Evolutionary conservation across 2,113 vertebrate genomes (phyloP).

Genomic region (Gallinago jamesoni): DNA sequence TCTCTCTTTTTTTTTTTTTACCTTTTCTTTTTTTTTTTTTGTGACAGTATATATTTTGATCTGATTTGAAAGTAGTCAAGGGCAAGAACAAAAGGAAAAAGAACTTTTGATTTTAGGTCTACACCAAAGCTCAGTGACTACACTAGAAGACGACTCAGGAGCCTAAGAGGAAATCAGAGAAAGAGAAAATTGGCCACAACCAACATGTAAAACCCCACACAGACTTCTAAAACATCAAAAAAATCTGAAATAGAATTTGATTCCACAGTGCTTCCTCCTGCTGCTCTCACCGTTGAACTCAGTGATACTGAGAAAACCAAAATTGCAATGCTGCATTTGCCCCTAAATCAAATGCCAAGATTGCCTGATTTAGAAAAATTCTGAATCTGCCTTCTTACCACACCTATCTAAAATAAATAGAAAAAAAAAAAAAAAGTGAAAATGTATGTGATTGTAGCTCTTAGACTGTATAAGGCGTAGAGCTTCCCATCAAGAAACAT

Average conservation of each 20-base stretch:
- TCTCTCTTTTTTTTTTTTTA: not conserved
- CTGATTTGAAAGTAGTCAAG: slow-evolving; percentile 27
- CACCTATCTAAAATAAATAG: not conserved
- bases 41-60: slow-evolving; percentile 4
- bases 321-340: not conserved
- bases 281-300: not conserved
- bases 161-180: slow-evolving; percentile 13
- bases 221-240: slow-evolving; percentile 33
- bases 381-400: not conserved
- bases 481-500: not conserved
- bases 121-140: slow-evolving; percentile 30
- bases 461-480: not conserved
- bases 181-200: slow-evolving; percentile 30
- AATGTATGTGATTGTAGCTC: accelerated
- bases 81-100: slow-evolving; percentile 25
- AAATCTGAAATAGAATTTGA: slow-evolving; percentile 32
- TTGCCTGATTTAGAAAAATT: not conserved
- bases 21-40: not conserved
- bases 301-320: not conserved
- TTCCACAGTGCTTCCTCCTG: not conserved
- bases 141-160: not conserved
- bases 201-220: slow-evolving; percentile 33
- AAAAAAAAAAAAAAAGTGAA: no score
- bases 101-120: slow-evolving; percentile 41
- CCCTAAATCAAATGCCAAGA: not conserved